Percentiles rank a stretch among this genome's conserved stretches.
Evolutionary conservation across 2,113 vertebrate species (phyloP).

Genomic region (Circaetus cinerascens): DNA sequence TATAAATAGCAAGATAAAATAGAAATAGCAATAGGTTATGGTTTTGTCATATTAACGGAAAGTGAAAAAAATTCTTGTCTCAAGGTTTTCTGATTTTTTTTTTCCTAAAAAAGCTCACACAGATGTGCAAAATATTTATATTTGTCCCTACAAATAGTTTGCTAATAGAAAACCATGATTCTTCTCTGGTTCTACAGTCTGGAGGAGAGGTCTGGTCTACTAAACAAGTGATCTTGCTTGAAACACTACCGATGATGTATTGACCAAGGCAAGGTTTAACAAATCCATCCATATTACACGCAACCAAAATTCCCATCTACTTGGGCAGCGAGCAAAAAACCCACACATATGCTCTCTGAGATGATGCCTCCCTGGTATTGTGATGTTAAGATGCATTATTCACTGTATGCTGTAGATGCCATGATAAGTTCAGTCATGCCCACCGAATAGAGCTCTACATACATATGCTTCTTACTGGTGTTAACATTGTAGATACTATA

Average conservation of each 20-base stretch:
- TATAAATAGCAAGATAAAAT: not conserved
- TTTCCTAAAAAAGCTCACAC: not conserved
- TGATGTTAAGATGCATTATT: not conserved
- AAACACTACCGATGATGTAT: not conserved
- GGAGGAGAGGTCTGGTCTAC: not conserved
- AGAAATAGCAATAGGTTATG: not conserved
- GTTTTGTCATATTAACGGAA: not conserved
- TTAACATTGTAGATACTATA: not conserved
- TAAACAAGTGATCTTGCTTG: not conserved
- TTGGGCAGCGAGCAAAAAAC: not conserved
- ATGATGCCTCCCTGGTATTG: not conserved
- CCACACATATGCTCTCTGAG: not conserved
- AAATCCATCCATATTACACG: not conserved
- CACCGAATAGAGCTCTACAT: not conserved
- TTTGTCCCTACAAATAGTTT: not conserved
- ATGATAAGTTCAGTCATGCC: not conserved
- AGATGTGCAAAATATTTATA: not conserved
- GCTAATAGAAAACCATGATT: not conserved
- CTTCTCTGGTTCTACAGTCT: not conserved
- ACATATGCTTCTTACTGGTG: not conserved
- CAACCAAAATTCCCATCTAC: not conserved
- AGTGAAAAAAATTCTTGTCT: not conserved
- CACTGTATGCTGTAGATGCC: not conserved
- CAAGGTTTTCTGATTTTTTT: not conserved
- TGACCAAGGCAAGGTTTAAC: not conserved